phyloP scores from a whole-genome alignment of 2,888 invertebrate genomes.

The Aphodius sticticus region DNA sequence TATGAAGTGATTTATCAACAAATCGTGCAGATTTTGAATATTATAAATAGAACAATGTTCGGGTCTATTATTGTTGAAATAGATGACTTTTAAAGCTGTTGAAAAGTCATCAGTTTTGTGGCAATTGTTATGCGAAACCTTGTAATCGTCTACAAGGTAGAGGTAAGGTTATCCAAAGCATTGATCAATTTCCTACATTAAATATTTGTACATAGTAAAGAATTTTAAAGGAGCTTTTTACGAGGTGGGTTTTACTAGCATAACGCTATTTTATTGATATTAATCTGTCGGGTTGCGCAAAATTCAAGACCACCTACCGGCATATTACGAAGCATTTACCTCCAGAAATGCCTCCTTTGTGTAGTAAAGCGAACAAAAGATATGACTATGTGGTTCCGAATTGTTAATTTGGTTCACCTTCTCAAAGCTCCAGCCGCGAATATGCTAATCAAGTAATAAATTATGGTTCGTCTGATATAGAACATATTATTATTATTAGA shows the following conservation, averaged over 20 bases:
- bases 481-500: background rate
- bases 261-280: background rate
- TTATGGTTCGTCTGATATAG: background rate
- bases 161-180: background rate
- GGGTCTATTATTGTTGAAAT: background rate
- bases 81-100: background rate
- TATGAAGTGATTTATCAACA: background rate
- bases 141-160: background rate
- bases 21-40: background rate
- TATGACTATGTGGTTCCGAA: background rate
- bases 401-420: background rate
- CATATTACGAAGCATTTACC: background rate
- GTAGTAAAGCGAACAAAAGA: background rate
- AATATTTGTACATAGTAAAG: background rate
- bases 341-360: background rate
- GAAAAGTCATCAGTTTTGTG: slow-evolving; percentile 4
- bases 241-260: background rate
- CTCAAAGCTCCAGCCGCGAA: background rate
- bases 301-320: background rate
- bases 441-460: background rate
- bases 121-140: slow-evolving; percentile 4
- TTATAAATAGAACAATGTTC: background rate
- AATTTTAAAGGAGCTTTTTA: background rate
- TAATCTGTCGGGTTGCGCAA: background rate
- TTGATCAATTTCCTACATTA: slow-evolving; percentile 4